These are phyloP conservation scores for Trypoxylon attenuatum DNA, from an alignment of 2,888 invertebrate species.

Conservation along the genomic window DNA sequence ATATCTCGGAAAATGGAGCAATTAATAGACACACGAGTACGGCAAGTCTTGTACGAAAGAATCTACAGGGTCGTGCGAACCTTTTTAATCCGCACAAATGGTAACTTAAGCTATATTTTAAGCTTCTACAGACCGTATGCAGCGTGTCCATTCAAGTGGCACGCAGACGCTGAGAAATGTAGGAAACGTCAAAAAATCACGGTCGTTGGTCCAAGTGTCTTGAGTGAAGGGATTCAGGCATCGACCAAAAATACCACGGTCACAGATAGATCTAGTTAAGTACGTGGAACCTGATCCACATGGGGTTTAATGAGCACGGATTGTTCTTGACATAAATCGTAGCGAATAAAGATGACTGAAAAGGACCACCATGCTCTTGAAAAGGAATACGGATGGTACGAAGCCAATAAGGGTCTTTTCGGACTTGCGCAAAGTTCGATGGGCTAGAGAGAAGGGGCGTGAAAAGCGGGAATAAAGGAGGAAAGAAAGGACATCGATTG, in stretches of 20 bases:
- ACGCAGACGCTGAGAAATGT: constrained; percentile 12
- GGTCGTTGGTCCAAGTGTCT: background rate
- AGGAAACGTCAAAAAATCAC: constrained; percentile 21
- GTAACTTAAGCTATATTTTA: constrained; percentile 26
- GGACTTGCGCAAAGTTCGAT: constrained; percentile 20
- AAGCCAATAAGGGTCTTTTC: background rate
- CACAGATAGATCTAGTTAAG: constrained; percentile 1
- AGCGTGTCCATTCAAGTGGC: constrained; percentile 23
- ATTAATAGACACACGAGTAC: too few relatives aligned
- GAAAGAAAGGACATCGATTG: constrained; percentile 28
- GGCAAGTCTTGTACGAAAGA: too few relatives aligned
- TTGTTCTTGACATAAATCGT: too few relatives aligned
- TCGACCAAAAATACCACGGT: constrained; percentile 13
- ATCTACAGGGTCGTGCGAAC: too few relatives aligned
- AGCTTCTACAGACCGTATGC: constrained; percentile 20
- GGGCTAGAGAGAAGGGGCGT: constrained; percentile 7
- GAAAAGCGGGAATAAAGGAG: constrained; percentile 27
- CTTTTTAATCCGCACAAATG: too few relatives aligned
- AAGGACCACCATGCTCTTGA: background rate
- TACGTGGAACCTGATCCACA: constrained; percentile 4
- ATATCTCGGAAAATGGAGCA: too few relatives aligned
- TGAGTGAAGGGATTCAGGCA: constrained; percentile 1
- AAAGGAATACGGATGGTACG: background rate
- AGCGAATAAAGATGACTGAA: too few relatives aligned
- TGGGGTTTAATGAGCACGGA: constrained; percentile 3